phyloP scores from a whole-genome alignment of 2,113 vertebrate genomes.

The Odontophorus gujanensis region DNA sequence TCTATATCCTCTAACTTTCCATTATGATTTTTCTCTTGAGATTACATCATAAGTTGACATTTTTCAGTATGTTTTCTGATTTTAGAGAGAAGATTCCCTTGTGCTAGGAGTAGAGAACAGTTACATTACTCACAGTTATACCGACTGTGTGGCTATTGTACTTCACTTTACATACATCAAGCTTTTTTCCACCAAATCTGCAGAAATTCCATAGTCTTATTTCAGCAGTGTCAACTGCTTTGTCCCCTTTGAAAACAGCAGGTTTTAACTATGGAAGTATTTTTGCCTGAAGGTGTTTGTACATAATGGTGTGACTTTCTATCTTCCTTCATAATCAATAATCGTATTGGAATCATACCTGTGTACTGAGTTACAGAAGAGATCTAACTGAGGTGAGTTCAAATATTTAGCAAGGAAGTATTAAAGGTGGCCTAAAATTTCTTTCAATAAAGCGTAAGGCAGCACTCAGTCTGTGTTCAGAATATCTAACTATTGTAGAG shows the following conservation, averaged over 20 bases:
- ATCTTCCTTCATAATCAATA: background rate
- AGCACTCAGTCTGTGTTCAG: background rate
- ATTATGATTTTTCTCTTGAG: background rate
- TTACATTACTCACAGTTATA: background rate
- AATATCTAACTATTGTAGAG: background rate
- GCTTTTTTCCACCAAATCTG: background rate
- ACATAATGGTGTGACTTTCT: background rate
- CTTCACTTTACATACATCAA: background rate
- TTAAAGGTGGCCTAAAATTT: background rate
- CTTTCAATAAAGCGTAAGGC: background rate
- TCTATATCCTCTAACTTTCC: background rate
- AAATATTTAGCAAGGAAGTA: background rate
- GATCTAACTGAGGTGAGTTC: background rate
- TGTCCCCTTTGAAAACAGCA: background rate
- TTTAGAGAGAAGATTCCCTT: background rate
- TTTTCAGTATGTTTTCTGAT: background rate
- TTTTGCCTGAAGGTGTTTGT: background rate
- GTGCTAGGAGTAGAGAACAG: background rate
- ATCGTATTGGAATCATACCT: background rate
- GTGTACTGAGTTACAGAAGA: background rate
- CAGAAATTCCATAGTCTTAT: background rate
- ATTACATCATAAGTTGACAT: background rate
- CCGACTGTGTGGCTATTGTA: background rate
- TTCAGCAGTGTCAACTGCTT: background rate
- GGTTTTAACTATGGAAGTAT: background rate